Base-by-base conservation (phyloP, 2,888 invertebrate species). In the Phlogophora meticulosa region DNA sequence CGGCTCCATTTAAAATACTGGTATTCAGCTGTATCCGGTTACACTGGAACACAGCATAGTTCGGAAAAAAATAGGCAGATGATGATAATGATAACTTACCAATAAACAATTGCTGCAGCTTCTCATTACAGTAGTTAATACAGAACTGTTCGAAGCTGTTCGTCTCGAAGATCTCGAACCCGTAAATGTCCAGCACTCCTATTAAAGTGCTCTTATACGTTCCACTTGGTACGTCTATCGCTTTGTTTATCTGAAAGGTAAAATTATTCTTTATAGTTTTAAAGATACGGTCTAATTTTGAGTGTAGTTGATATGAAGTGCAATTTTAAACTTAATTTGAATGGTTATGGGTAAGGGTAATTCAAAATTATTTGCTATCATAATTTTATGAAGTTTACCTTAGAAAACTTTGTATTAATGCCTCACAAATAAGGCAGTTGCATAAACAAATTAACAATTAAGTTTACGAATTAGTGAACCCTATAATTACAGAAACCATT, bases 141-240 rank as follows among this genome's bases (percentile, higher is more conserved):
- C 99, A 99, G 94, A 99, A 99, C 95, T 99, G 99, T 92, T 99
- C 99, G 93, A 99, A 99, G 94, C 98, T 99, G 93, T 99, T 99
- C 34, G 97, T 97, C 83, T 99, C 99, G 92, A 99, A 99, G 81
- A 99, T 99, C 96, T 99, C 99, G 93, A 99, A 99, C 22, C 99
- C 99, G 91, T 99, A 99, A 88, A 99, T 99, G 89, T 99, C 99
- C 56, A 99, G 95, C 7, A 99, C 99, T 11, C 99, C 99, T 85
- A 99, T 99, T 46, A 99, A 96, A 0, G 98, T 98, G 86, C 97
- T 97, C 88, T 97, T 97, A 89, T 97, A 97, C 32, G 96, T 93
- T 58, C 89, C 96, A 10, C 92, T 93, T 22, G 97, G 97, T 9
- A 98, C 97, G 56, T 98, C 97, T 76, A 99, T 99, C 1, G 98